Conservation (phyloP, 2,113 vertebrate genomes). For the Formicarius rufipectus region DNA sequence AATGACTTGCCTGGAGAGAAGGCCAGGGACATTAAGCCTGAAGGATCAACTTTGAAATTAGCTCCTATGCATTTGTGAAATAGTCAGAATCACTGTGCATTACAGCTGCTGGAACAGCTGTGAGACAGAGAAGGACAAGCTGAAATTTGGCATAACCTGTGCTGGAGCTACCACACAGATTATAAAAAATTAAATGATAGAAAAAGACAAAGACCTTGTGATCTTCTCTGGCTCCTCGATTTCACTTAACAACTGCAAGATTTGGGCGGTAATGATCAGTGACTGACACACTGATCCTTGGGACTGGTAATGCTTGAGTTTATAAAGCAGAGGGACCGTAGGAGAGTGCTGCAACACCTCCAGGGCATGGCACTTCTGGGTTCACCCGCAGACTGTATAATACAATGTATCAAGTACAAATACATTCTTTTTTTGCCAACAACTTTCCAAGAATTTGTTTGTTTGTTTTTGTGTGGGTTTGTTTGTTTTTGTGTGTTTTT, state of each 20-base stretch:
- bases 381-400: accelerated
- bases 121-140: background rate
- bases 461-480: too few species aligned
- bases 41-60: slow-evolving; percentile 19
- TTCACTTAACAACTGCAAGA: background rate
- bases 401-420: background rate
- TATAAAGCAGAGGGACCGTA: background rate
- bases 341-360: background rate
- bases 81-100: background rate
- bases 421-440: background rate
- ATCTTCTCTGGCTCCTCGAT: background rate
- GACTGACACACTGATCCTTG: background rate
- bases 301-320: background rate
- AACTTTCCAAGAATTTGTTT: too few species aligned
- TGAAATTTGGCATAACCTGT: background rate
- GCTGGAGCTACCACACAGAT: background rate
- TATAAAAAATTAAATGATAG: background rate
- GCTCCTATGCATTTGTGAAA: background rate
- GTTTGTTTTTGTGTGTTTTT: too few species aligned
- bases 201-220: accelerated
- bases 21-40: background rate
- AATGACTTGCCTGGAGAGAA: background rate
- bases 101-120: background rate
- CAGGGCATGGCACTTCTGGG: background rate
- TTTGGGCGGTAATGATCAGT: background rate